Percentiles rank a stretch among this genome's conserved stretches.
Conservation (phyloP, 2,113 vertebrate species). For the Chroicocephalus ridibundus region DNA sequence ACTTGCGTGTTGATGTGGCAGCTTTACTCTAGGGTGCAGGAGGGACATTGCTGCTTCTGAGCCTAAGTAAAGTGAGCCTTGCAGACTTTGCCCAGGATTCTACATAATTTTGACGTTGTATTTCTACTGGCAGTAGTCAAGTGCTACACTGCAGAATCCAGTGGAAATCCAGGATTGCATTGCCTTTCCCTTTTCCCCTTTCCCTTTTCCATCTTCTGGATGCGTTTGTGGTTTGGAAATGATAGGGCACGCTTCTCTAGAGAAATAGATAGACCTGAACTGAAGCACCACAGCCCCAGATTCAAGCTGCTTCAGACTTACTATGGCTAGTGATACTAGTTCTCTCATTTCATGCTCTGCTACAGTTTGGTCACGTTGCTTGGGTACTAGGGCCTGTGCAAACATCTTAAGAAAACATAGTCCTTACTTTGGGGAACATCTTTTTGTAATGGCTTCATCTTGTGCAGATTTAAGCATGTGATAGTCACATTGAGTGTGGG, state of each 20-base stretch:
- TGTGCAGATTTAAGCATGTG: neutral
- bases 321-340: neutral
- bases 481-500: neutral
- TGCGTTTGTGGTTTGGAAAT: neutral
- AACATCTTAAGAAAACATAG: accelerated
- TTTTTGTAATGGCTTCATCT: neutral
- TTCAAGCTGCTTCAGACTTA: neutral
- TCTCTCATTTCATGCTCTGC: neutral
- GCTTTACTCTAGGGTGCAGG: neutral
- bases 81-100: neutral
- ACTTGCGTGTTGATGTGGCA: neutral
- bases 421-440: neutral
- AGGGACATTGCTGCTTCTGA: neutral
- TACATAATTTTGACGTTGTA: neutral
- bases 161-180: neutral
- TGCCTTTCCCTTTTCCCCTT: neutral
- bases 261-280: neutral
- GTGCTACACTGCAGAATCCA: neutral
- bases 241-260: neutral
- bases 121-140: neutral
- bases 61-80: neutral
- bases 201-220: neutral
- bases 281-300: neutral
- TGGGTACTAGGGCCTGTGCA: neutral
- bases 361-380: neutral